Base-by-base conservation (phyloP, 2,113 vertebrate species). In the Chaetodon auriga region DNA sequence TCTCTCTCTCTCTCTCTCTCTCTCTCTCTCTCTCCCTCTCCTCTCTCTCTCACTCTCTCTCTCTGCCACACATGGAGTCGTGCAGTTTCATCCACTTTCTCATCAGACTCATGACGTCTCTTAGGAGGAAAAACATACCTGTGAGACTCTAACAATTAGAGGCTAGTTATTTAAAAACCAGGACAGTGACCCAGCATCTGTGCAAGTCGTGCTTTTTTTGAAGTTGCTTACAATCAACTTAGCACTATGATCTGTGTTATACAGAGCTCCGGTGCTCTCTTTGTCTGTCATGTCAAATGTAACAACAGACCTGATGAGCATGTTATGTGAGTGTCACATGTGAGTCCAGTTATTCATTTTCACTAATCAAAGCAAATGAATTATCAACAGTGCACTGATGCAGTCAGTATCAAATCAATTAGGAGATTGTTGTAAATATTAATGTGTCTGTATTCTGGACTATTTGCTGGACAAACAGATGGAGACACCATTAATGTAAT, bases 81-180 rank as follows among this genome's bases (percentile, higher is more conserved):
- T 36, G 14, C 11, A 75, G 77, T 78, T 84, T 82, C 75, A 85
- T 87, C 87, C 77, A 77, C 68, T 73, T 77, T 89, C 85, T 78
- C 79, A 80, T 87, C 82, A 73, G 43, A 53, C 21, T 55, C 77
- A 30, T 43, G 45, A 62, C 23, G 19, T 70, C 61, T 72, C 49
- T 64, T 6, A 48, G 63, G 57, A 51, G 64, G 58, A 61, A 35
- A 43, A 57, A n/a, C 3, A 61, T 53, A 82, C 60, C 75, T 75
- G 43, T 30, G 55, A 80, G 53, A 69, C 43, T 62, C 19, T 0
- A 46, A 75, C 45, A 75, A 75, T n/a, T 23, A 18, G 55, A 69
- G 51, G 18, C 45, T n/a, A 5, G 8, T 61, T 70, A 55, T 68
- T 68, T 46, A 49, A 74, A 86, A 68, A 66, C 10, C 61, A 58